phyloP scores from a whole-genome alignment of 1,140 invertebrate species.

The Trichonephila clavata region DNA sequence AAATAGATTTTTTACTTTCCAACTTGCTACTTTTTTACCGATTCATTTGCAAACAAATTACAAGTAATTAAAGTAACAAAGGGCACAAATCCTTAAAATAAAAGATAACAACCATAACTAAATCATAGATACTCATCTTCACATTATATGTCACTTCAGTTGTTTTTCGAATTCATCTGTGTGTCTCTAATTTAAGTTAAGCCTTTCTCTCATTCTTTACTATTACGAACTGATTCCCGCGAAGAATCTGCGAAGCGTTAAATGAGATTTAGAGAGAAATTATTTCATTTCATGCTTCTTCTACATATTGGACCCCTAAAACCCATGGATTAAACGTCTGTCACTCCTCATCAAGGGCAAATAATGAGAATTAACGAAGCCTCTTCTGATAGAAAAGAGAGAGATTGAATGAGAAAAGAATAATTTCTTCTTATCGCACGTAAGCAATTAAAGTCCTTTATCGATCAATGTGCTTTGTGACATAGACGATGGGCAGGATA shows the following conservation, averaged over 20 bases:
- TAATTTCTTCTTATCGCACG: neutral
- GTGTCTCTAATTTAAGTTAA: too few species aligned
- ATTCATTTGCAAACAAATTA: too few species aligned
- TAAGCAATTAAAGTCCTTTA: neutral
- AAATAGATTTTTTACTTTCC: too few species aligned
- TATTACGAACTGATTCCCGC: neutral
- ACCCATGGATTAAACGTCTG: neutral
- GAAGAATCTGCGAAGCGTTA: neutral
- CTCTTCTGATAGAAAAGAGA: neutral
- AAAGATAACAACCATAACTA: too few species aligned
- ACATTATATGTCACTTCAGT: too few species aligned
- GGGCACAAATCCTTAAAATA: too few species aligned
- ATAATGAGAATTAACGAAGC: neutral
- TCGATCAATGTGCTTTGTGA: slow-evolving; percentile 4
- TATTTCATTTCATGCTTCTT: neutral
- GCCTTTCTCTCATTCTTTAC: neutral
- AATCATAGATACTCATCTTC: too few species aligned
- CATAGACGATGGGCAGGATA: neutral
- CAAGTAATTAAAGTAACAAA: too few species aligned
- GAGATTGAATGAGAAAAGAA: neutral
- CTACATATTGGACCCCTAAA: neutral
- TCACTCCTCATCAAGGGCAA: neutral
- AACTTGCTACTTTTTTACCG: too few species aligned
- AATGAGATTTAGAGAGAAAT: neutral
- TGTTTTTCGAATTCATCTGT: too few species aligned